Conservation (phyloP, 1,140 invertebrate genomes). For the Ceratosolen fusciceps region DNA sequence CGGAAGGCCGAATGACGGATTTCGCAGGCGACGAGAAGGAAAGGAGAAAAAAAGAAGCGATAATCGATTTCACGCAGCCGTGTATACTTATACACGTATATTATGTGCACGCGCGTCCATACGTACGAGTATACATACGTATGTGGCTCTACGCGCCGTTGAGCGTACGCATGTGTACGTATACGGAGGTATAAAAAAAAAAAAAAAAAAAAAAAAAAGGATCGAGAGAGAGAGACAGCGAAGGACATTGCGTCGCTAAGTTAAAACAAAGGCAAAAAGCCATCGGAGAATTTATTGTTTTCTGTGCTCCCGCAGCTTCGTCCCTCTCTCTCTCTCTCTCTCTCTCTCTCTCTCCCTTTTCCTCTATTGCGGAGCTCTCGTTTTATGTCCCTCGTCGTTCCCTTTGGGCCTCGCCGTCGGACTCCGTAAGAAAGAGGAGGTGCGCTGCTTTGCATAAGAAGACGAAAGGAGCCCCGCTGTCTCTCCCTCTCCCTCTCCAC, state of each 20-base stretch:
- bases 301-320: not conserved
- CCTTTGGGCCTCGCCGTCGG: conserved; percentile 34
- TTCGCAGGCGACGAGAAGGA: conserved; percentile 23
- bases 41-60: conserved; percentile 40
- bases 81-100: too few relatives aligned
- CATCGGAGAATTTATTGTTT: conserved; percentile 46
- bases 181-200: too few relatives aligned
- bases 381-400: conserved; percentile 34
- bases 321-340: not conserved
- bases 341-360: not conserved
- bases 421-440: conserved; percentile 1
- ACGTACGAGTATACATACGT: too few relatives aligned
- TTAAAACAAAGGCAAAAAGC: conserved; percentile 35
- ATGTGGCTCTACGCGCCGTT: not conserved
- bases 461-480: not conserved
- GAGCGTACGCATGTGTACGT: not conserved
- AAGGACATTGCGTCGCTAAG: not conserved
- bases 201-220: too few relatives aligned
- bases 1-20: conserved; percentile 40
- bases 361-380: conserved; percentile 16
- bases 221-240: not conserved
- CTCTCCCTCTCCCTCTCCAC: not conserved
- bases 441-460: conserved; percentile 42
- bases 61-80: conserved; percentile 48
- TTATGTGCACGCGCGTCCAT: not conserved